These are phyloP conservation scores for Platynereis dumerilii DNA, from an alignment of 2,888 invertebrate species.

Conservation along the genomic window DNA sequence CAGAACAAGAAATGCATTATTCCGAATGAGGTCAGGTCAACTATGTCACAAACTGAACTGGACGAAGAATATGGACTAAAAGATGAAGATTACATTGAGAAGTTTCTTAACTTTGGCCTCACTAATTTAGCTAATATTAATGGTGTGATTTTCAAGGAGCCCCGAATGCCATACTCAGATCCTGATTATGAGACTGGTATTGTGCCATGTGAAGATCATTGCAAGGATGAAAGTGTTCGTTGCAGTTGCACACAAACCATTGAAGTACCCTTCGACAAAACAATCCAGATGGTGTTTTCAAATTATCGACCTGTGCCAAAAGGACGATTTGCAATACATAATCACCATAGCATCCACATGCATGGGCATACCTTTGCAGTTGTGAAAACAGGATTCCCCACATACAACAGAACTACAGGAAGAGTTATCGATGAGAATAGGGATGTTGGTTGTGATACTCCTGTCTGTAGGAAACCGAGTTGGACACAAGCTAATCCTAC, in stretches of 20 bases:
- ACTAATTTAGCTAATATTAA: neutral
- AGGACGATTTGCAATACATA: neutral
- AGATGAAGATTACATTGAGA: neutral
- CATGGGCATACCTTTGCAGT: slow-evolving; percentile 57
- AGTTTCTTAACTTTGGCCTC: neutral
- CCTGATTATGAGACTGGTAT: neutral
- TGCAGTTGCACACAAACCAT: slow-evolving; percentile 47
- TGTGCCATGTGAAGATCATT: slow-evolving; percentile 2
- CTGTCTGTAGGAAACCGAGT: slow-evolving; percentile 41
- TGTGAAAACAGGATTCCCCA: slow-evolving; percentile 45
- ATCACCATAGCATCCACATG: slow-evolving; percentile 53
- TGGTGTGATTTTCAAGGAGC: neutral
- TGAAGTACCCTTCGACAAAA: slow-evolving; percentile 40
- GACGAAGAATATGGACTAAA: neutral
- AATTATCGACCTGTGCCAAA: slow-evolving; percentile 17
- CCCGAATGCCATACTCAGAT: slow-evolving; percentile 3
- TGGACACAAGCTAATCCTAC: slow-evolving; percentile 43
- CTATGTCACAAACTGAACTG: neutral
- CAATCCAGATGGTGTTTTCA: slow-evolving; percentile 49
- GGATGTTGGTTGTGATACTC: slow-evolving; percentile 33
- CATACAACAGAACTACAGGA: slow-evolving; percentile 9
- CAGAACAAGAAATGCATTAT: neutral
- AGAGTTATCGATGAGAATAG: slow-evolving; percentile 20
- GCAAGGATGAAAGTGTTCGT: neutral
- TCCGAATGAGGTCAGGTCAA: neutral